Evolutionary conservation across 2,113 vertebrate genomes (phyloP).

Genomic region (Cyanistes caeruleus): DNA sequence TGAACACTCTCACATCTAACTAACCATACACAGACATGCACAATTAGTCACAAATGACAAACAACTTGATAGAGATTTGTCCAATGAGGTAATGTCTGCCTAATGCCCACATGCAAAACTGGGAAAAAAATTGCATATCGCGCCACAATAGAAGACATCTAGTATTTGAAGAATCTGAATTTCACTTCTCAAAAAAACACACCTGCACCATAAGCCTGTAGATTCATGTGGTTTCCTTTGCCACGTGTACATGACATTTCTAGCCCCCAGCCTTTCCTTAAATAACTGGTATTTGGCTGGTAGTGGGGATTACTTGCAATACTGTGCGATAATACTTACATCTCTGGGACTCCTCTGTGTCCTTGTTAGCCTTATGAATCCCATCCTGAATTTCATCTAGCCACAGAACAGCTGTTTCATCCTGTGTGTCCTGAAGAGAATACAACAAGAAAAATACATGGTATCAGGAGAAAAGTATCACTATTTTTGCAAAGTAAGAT

Average conservation of each 20-base stretch:
- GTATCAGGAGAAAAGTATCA: not conserved
- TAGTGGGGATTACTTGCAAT: not conserved
- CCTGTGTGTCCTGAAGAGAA: conserved; percentile 85
- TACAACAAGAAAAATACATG: not conserved
- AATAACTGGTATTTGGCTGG: not conserved
- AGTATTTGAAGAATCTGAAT: not conserved
- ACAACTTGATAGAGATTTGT: not conserved
- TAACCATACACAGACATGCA: not conserved
- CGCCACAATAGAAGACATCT: not conserved
- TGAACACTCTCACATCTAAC: not conserved
- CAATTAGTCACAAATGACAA: not conserved
- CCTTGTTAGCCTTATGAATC: conserved; percentile 87
- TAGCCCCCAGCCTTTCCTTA: not conserved
- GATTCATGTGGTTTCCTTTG: not conserved
- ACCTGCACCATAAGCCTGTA: not conserved
- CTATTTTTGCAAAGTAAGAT: not conserved
- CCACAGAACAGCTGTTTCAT: conserved; percentile 96
- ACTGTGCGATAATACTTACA: conserved; percentile 76
- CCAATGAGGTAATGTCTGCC: not conserved
- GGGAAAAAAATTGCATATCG: not conserved
- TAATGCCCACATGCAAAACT: not conserved
- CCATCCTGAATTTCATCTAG: conserved; percentile 96
- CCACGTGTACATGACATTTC: not conserved
- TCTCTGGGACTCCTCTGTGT: conserved; percentile 87
- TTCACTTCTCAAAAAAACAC: not conserved